phyloP scores from a whole-genome alignment of 2,888 invertebrate species.

The Sepioteuthis lessoniana region DNA sequence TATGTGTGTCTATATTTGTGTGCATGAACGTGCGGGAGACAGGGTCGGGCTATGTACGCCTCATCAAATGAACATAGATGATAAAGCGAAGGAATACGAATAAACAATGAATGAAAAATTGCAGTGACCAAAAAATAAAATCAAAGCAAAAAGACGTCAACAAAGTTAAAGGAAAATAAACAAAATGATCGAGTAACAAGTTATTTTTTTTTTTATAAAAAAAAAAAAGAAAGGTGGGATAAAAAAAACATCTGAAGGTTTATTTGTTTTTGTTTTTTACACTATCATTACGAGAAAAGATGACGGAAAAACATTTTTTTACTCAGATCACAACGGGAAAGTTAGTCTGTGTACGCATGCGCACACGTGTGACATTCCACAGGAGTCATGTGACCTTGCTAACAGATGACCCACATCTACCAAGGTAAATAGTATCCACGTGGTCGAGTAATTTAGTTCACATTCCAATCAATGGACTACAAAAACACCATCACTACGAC shows the following conservation, averaged over 20 bases:
- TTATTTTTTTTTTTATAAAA: no score
- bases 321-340: neutral
- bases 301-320: neutral
- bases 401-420: constrained; percentile 38
- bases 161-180: no score
- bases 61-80: no score
- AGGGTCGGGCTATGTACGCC: neutral
- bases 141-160: no score
- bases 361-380: neutral
- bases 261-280: neutral
- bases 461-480: neutral
- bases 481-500: neutral
- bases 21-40: neutral
- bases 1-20: no score
- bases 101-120: neutral
- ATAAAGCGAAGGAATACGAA: no score
- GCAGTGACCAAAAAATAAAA: neutral
- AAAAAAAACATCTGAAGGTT: no score
- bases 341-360: neutral
- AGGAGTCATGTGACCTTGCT: neutral
- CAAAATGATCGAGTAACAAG: no score
- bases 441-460: constrained; percentile 36
- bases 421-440: constrained; percentile 40
- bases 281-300: neutral
- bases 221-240: no score